phyloP scores from a whole-genome alignment of 2,113 vertebrate genomes.

The Entomyzon cyanotis region DNA sequence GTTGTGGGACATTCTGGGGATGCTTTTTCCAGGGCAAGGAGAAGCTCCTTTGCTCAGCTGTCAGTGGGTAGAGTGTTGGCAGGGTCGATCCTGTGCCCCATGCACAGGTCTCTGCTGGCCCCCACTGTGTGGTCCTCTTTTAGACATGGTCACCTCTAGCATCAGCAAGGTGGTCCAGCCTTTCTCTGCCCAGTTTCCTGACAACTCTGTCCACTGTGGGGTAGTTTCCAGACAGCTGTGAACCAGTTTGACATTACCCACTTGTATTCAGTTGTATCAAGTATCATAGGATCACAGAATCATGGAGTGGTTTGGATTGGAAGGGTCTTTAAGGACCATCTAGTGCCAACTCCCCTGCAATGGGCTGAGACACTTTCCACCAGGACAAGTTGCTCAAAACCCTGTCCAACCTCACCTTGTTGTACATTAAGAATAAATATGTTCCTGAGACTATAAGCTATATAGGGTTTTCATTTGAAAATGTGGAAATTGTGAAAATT shows the following conservation, averaged over 20 bases:
- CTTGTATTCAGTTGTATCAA: neutral
- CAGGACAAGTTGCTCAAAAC: neutral
- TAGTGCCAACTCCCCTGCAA: neutral
- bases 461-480: neutral
- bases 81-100: rapidly evolving
- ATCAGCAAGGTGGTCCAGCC: neutral
- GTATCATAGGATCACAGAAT: neutral
- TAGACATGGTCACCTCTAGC: neutral
- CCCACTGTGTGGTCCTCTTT: neutral
- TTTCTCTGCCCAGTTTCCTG: neutral
- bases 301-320: neutral
- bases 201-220: rapidly evolving
- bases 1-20: neutral
- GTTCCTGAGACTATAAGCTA: neutral
- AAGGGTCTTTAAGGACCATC: neutral
- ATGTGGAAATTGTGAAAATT: neutral
- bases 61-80: rapidly evolving
- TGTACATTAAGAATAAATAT: neutral
- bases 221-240: neutral
- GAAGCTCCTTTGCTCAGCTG: neutral
- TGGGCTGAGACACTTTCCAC: neutral
- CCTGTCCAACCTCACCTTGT: neutral
- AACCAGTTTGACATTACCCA: neutral
- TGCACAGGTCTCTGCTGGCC: neutral
- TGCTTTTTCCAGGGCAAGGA: neutral